A percentile compares a stretch with the other conserved stretches of the same genome.
These are phyloP conservation scores for Lithobates sylvaticus DNA, from an alignment of 2,797 vertebrate species.

Conservation along the genomic window DNA sequence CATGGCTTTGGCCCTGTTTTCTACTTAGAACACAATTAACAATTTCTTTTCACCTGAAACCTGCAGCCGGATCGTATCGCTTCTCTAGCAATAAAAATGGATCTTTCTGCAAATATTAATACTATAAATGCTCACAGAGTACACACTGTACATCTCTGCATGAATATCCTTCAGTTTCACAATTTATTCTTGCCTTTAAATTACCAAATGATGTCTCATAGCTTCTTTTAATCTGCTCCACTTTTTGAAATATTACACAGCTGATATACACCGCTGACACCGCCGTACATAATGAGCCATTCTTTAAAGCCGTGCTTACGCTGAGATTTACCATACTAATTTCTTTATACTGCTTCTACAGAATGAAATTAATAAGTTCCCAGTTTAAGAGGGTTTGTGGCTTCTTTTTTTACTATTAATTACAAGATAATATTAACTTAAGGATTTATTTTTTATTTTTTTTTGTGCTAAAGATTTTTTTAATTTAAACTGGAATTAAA, in stretches of 20 bases:
- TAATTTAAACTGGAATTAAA: no score
- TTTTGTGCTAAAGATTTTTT: no score
- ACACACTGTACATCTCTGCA: not conserved
- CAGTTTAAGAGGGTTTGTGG: not conserved
- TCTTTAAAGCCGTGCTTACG: slow-evolving; percentile 11
- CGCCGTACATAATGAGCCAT: slow-evolving; percentile 30
- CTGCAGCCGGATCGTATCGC: not conserved
- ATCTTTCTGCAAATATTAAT: slow-evolving; percentile 15
- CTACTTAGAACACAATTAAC: not conserved
- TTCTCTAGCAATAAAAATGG: slow-evolving; percentile 8
- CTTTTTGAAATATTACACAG: slow-evolving; percentile 18
- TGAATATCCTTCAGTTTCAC: slow-evolving; percentile 15
- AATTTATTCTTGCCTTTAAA: slow-evolving; percentile 28
- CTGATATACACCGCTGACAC: slow-evolving; percentile 25
- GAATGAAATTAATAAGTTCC: slow-evolving; percentile 1
- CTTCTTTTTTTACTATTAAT: no score
- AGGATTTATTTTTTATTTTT: no score
- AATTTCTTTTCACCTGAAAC: not conserved
- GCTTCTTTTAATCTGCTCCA: slow-evolving; percentile 19
- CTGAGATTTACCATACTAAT: slow-evolving; percentile 33
- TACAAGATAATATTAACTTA: no score
- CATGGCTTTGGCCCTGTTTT: no score
- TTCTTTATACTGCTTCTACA: slow-evolving; percentile 16
- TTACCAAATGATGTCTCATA: not conserved
- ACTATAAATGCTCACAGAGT: slow-evolving; percentile 11